A percentile compares a stretch with the other conserved stretches of the same genome.
Conservation (phyloP, 2,113 vertebrate species). For the Hyla sarda region DNA sequence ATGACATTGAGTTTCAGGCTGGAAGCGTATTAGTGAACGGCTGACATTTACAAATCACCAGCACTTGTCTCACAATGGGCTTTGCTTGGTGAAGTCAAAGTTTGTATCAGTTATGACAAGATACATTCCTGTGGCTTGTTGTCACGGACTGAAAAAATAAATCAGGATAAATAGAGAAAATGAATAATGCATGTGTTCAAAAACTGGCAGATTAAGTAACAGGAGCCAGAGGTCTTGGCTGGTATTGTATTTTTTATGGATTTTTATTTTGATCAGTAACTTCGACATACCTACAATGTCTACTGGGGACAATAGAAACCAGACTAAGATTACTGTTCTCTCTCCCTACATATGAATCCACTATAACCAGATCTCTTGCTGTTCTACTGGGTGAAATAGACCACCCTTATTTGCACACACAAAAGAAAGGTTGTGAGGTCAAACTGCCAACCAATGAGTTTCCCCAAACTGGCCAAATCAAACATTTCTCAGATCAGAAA, state of each 20-base stretch:
- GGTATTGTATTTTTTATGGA: not conserved
- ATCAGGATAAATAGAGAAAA: constrained; percentile 39
- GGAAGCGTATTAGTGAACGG: constrained; percentile 55
- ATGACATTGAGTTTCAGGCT: constrained; percentile 60
- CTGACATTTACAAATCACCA: constrained; percentile 67
- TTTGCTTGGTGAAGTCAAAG: constrained; percentile 64
- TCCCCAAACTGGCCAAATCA: too few relatives aligned
- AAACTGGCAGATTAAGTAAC: not conserved
- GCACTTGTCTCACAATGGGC: constrained; percentile 64
- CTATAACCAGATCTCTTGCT: too few relatives aligned
- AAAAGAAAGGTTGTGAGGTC: too few relatives aligned
- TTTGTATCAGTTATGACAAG: constrained; percentile 44
- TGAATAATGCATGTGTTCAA: constrained; percentile 7
- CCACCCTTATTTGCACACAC: too few relatives aligned
- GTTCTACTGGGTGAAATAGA: too few relatives aligned
- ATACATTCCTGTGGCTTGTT: constrained; percentile 54
- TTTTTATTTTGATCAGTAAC: not conserved
- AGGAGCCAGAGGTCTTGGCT: not conserved
- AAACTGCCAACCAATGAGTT: too few relatives aligned
- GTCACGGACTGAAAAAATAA: constrained; percentile 60
- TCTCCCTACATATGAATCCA: too few relatives aligned
- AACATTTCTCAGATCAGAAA: too few relatives aligned
- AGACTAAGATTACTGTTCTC: too few relatives aligned
- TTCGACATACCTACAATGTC: not conserved
- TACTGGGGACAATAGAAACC: not conserved